Evolutionary conservation across 2,888 invertebrate species (phyloP).

Genomic region (Amiota mariae): DNA sequence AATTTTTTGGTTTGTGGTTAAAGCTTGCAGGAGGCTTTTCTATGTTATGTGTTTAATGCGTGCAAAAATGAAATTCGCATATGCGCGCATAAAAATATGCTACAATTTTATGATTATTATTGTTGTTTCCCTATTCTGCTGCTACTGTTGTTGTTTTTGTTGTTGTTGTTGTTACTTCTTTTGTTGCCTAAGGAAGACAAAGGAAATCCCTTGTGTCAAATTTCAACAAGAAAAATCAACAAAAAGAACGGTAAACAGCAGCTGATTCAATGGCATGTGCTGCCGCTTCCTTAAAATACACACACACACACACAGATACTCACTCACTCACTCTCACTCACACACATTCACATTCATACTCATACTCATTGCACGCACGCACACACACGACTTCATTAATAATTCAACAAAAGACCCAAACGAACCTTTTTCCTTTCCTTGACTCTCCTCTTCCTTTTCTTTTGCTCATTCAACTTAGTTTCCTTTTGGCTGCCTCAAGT

Average conservation of each 20-base stretch:
- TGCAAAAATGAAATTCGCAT: slow-evolving; percentile 16
- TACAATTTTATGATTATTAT: slow-evolving; percentile 25
- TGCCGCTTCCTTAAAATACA: slow-evolving; percentile 16
- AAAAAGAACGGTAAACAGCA: slow-evolving; percentile 39
- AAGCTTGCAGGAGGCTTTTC: background rate
- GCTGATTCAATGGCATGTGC: slow-evolving; percentile 53
- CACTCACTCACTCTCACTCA: too few relatives aligned
- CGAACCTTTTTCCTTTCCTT: background rate
- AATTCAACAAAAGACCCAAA: slow-evolving; percentile 52
- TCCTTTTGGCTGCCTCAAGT: too few relatives aligned
- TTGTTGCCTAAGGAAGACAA: slow-evolving; percentile 1
- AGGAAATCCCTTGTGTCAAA: slow-evolving; percentile 46
- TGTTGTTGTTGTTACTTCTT: slow-evolving; percentile 6
- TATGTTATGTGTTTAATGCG: background rate
- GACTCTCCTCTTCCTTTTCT: background rate
- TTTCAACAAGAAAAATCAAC: slow-evolving; percentile 44
- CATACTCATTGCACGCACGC: background rate
- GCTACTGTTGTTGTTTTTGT: background rate
- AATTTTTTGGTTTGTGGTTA: background rate
- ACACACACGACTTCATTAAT: slow-evolving; percentile 56
- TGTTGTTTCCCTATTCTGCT: background rate
- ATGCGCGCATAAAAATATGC: slow-evolving; percentile 36
- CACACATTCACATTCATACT: slow-evolving; percentile 24
- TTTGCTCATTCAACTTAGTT: background rate
- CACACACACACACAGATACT: slow-evolving; percentile 27